Base-by-base conservation (phyloP, 2,888 invertebrate genomes). In the Ferrisia virgata region DNA sequence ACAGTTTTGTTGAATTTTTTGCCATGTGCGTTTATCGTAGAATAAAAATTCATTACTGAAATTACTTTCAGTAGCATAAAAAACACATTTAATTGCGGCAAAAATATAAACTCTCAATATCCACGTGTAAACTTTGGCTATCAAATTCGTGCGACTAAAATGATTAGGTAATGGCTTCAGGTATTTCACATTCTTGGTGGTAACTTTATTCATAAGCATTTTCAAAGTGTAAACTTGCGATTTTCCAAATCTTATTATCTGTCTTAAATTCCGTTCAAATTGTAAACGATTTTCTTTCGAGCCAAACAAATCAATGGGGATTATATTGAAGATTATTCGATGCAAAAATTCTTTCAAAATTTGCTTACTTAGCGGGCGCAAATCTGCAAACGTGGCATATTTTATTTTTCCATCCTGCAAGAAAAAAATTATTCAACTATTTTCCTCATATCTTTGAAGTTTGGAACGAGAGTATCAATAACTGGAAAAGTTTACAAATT, bases 111-210 rank as follows among this genome's bases (percentile, higher is more conserved):
- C 15, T 36, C 84, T 13, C 0, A 84, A 18, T n/a, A 84, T 33
- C 84, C 84, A 84, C 8, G 36, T 25, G 22, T 53, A 84, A n/a
- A 79, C 53, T 53, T 84, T 84, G 9, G 84, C 84, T 9, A 84
- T 11, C 33, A 84, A 78, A 36, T 84, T 84, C 9, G 84, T 84
- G 6, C 53, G 31, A 15, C 28, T 15, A n/a, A 78, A 18, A 39
- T 84, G 47, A 2, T 33, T 40, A 25, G 31, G 1, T 1, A 79
- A 31, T 11, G 36, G 33, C n/a, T 78, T 40, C 9, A 84, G 28
- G 58, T 58, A 84, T 5, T 28, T 18, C 2, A 53, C 22, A 15
- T 58, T 47, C 18, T 84, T 84, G 0, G 40, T 31, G 9, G 40
- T 36, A 22, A 84, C 47, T 18, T 53, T 36, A 25, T 33, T 53